phyloP scores from a whole-genome alignment of 2,888 invertebrate species.

The Hirtodrosophila duncani region DNA sequence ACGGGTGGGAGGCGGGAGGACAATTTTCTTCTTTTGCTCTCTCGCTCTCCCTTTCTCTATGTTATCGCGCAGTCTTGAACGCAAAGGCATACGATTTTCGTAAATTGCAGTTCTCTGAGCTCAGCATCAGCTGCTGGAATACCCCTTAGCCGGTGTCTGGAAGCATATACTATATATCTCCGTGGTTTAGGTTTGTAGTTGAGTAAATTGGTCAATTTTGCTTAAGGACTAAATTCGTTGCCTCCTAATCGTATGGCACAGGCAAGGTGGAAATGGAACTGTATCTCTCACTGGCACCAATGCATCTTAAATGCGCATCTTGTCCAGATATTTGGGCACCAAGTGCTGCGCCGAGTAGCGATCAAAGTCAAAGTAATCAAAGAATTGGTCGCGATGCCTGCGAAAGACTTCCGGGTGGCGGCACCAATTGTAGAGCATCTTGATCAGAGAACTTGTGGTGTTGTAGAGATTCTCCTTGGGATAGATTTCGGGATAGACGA shows the following conservation, averaged over 20 bases:
- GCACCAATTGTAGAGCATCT: slow-evolving; percentile 80
- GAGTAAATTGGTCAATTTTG: slow-evolving; percentile 43
- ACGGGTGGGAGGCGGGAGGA: too few relatives aligned
- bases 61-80: too few relatives aligned
- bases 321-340: slow-evolving; percentile 77
- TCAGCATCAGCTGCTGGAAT: too few relatives aligned
- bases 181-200: not conserved
- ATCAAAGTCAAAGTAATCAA: slow-evolving; percentile 77
- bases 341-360: slow-evolving; percentile 77
- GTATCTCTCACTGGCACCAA: too few relatives aligned
- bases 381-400: slow-evolving; percentile 73
- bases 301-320: too few relatives aligned
- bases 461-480: slow-evolving; percentile 82
- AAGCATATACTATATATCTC: too few relatives aligned
- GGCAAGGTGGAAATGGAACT: too few relatives aligned
- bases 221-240: slow-evolving; percentile 58
- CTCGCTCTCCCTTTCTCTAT: too few relatives aligned
- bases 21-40: too few relatives aligned
- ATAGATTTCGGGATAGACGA: slow-evolving; percentile 87
- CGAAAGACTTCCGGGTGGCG: slow-evolving; percentile 78
- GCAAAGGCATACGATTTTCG: too few relatives aligned
- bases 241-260: slow-evolving; percentile 46
- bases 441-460: slow-evolving; percentile 80
- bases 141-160: too few relatives aligned
- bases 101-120: too few relatives aligned